Evolutionary conservation across 2,797 vertebrate genomes (phyloP).

Genomic region (Pachyuromys duprasi): DNA sequence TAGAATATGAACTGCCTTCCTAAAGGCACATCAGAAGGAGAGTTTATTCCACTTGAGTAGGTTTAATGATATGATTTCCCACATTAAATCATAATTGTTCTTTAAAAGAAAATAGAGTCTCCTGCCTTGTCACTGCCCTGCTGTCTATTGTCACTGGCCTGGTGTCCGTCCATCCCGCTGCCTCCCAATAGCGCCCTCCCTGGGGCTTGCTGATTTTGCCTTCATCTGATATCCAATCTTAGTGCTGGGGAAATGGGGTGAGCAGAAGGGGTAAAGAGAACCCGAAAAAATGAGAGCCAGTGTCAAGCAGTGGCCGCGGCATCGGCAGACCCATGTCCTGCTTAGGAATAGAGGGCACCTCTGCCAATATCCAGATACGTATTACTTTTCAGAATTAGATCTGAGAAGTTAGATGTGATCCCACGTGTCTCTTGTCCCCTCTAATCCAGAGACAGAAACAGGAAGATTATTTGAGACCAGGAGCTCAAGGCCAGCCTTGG

Average conservation of each 20-base stretch:
- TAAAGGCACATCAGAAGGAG: conserved; percentile 68
- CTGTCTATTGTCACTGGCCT: background rate
- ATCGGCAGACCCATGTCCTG: conserved; percentile 13
- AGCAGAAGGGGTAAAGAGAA: background rate
- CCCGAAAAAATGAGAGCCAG: background rate
- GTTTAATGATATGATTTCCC: conserved; percentile 81
- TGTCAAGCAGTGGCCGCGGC: background rate
- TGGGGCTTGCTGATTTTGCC: background rate
- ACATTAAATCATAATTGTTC: conserved; percentile 79
- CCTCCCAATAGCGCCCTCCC: background rate
- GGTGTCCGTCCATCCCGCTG: background rate
- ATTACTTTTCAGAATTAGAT: background rate
- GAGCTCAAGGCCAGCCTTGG: background rate
- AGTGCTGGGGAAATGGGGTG: conserved; percentile 21
- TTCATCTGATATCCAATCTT: background rate
- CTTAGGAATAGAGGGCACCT: background rate
- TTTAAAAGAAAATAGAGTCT: conserved; percentile 75
- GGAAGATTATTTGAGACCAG: background rate
- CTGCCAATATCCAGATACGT: background rate
- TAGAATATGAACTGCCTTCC: conserved; percentile 72
- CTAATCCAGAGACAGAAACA: background rate
- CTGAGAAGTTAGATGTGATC: background rate
- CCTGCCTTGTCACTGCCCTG: background rate
- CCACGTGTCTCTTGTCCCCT: background rate
- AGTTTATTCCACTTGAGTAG: conserved; percentile 73